Conservation (phyloP, 1,140 invertebrate species). For the Latrodectus geometricus region DNA sequence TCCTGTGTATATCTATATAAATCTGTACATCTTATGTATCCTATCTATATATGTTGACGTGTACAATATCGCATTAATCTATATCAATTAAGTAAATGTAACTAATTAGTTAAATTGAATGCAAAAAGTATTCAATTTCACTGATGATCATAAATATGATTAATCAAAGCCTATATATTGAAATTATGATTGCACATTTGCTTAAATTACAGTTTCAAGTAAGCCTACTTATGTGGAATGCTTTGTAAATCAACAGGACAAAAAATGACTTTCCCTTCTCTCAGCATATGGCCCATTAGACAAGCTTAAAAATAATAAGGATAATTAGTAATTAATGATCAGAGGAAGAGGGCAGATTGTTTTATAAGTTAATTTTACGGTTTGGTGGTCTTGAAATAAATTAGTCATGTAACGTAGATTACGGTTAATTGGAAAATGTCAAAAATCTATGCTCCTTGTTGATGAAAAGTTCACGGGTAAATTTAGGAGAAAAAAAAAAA, state of each 20-base stretch:
- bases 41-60: no score
- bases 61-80: no score
- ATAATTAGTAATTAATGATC: constrained; percentile 48
- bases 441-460: not conserved
- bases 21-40: no score
- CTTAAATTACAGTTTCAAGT: not conserved
- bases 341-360: not conserved
- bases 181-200: not conserved
- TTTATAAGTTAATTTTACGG: constrained; percentile 47
- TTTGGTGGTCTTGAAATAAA: constrained; percentile 34
- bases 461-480: no score
- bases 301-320: constrained; percentile 16
- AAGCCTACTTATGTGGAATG: no score
- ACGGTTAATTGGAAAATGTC: constrained; percentile 44
- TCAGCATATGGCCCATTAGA: not conserved
- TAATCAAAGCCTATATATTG: not conserved
- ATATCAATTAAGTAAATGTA: no score
- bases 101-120: no score
- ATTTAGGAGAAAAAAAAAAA: no score
- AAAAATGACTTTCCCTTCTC: not conserved
- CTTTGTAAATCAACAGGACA: not conserved
- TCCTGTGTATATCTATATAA: no score
- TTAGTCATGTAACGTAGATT: constrained; percentile 19
- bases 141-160: no score
- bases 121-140: no score